Base-by-base conservation (phyloP, 2,797 vertebrate genomes). In the Phoebastria nigripes region DNA sequence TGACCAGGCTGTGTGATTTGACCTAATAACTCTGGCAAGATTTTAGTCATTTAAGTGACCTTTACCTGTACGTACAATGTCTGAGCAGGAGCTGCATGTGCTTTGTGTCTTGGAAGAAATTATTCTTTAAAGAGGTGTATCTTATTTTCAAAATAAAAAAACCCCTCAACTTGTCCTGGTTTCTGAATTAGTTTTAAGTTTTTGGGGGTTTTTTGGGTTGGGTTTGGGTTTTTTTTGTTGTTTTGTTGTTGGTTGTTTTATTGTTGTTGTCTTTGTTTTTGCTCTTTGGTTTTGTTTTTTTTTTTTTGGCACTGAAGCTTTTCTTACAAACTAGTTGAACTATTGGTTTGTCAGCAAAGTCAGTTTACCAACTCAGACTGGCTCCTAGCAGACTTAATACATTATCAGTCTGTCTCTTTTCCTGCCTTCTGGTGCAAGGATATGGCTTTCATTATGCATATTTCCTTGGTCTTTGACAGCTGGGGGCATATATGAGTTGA, bases 391-490 rank as follows among this genome's bases (percentile, higher is more conserved):
- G 95, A 74, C 61, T 63, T 71, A 58, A 70, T 94, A 73, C 14
- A 3, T 82, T 86, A 91, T 89, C 82, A 89, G 83, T 93, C 85
- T 95, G 72, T 93, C 67, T 91, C 59, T 95, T 72, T 95, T 95
- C 76, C 87, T 94, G 91, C 82, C 71, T 94, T 81, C 71, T 91
- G 84, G 39, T 73, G 35, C 55, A 78, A 73, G 82, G 88, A 59
- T 94, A 49, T 91, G 79, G 76, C 72, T 95, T 97, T 88, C 76
- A 63, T 95, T 95, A 78, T 83, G 65, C 65, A 19, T 77, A 22
- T 90, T 94, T 95, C 85, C 85, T 78, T 90, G 61, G 61, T 83
- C 91, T 94, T 71, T 91, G 94, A 63, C 90, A 91, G 82, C 85
- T 90, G 61, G 46, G 35, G 35, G 8, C 79, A 67, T 77, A 49